phyloP scores from a whole-genome alignment of 2,113 vertebrate genomes.

The Emydura subglobosa region DNA sequence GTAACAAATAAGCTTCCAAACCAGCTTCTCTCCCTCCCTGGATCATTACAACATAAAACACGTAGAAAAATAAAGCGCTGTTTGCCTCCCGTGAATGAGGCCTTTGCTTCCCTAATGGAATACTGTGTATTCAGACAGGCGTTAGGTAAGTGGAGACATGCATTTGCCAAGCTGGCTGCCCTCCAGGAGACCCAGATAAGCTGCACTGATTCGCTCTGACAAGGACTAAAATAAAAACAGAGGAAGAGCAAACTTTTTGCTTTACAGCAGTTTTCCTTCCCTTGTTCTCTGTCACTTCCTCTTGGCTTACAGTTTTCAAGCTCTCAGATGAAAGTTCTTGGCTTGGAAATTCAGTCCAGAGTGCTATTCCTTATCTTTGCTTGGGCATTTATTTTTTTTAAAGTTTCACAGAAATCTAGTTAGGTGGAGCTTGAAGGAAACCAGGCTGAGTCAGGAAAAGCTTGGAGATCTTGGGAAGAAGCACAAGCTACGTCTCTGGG shows the following conservation, averaged over 20 bases:
- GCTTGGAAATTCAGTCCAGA: background rate
- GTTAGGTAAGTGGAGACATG: background rate
- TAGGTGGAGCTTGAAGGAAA: constrained; percentile 21
- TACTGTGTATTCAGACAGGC: constrained; percentile 12
- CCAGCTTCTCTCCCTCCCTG: background rate
- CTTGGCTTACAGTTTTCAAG: background rate
- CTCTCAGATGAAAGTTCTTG: background rate
- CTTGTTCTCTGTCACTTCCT: background rate
- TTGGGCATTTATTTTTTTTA: constrained; percentile 19
- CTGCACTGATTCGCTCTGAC: constrained; percentile 46
- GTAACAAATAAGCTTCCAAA: background rate
- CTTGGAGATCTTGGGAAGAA: background rate
- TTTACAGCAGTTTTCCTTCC: constrained; percentile 6
- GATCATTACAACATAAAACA: background rate
- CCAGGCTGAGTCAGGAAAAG: background rate
- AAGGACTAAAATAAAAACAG: constrained; percentile 25
- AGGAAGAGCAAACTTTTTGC: constrained; percentile 1
- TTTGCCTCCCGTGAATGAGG: constrained; percentile 10
- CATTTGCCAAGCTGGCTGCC: constrained; percentile 24
- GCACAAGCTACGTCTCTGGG: background rate
- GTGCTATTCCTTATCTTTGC: background rate
- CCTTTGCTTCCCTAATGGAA: constrained; percentile 53
- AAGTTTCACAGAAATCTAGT: constrained; percentile 21
- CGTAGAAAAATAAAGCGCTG: background rate
- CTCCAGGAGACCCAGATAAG: constrained; percentile 63